A percentile compares a stretch with the other conserved stretches of the same genome.
These are phyloP conservation scores for Aromia moschata DNA, from an alignment of 2,888 invertebrate species.

Conservation along the genomic window DNA sequence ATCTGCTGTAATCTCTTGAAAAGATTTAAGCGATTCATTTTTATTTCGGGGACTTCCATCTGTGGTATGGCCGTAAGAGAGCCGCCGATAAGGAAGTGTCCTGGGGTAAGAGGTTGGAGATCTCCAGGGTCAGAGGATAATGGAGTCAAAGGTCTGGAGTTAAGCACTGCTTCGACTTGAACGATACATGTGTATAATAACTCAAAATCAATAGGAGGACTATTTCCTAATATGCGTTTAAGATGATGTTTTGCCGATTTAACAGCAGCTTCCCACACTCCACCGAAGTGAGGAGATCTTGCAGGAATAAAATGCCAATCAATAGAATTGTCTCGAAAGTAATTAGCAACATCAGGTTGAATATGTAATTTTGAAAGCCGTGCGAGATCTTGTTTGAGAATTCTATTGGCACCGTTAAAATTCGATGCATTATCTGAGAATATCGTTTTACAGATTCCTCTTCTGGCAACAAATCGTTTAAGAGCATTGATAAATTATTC, in stretches of 20 bases:
- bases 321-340: neutral
- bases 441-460: conserved; percentile 38
- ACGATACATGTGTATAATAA: conserved; percentile 26
- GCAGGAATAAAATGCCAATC: conserved; percentile 18
- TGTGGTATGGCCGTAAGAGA: conserved; percentile 4
- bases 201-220: neutral
- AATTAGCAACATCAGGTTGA: neutral
- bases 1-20: neutral
- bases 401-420: conserved; percentile 42
- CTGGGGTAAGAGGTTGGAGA: conserved; percentile 19
- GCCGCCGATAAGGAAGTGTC: conserved; percentile 26
- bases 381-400: conserved; percentile 9
- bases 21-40: neutral
- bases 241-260: conserved; percentile 16
- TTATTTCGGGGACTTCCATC: neutral
- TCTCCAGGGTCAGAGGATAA: conserved; percentile 23
- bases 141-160: conserved; percentile 46
- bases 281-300: conserved; percentile 1
- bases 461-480: conserved; percentile 42
- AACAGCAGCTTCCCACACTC: conserved; percentile 20
- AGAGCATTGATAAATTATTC: conserved; percentile 40
- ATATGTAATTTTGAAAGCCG: no score
- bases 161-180: conserved; percentile 50
- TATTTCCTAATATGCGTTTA: conserved; percentile 5
- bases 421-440: conserved; percentile 48